A percentile compares a stretch with the other conserved stretches of the same genome.
phyloP scores from a whole-genome alignment of 2,797 vertebrate genomes.

The Lacerta agilis region DNA sequence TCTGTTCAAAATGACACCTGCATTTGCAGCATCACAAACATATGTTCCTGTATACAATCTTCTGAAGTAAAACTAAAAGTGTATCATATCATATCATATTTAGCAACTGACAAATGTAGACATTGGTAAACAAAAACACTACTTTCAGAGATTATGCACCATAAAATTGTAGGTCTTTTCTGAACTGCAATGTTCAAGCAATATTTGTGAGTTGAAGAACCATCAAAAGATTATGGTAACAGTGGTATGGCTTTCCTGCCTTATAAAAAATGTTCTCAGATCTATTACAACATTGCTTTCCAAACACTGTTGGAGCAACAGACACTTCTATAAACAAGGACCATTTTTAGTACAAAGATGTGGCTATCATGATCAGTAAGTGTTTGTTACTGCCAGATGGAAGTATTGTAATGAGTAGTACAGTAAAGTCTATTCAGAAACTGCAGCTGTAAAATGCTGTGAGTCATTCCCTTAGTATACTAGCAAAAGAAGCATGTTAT shows the following conservation, averaged over 20 bases:
- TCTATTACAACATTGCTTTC: conserved; percentile 2
- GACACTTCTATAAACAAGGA: conserved; percentile 4
- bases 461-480: not conserved
- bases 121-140: not conserved
- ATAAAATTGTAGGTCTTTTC: not conserved
- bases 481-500: conserved; percentile 14
- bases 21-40: not conserved
- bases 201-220: not conserved
- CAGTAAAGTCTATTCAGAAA: conserved; percentile 11
- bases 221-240: not conserved
- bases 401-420: not conserved
- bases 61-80: conserved; percentile 10
- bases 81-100: rapidly evolving
- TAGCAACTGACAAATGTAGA: not conserved
- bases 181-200: not conserved
- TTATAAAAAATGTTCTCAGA: not conserved
- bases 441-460: not conserved
- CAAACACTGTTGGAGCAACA: not conserved
- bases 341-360: conserved; percentile 10
- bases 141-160: not conserved
- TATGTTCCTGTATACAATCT: not conserved
- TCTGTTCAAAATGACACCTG: not conserved
- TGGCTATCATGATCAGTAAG: conserved; percentile 29
- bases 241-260: not conserved
- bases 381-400: not conserved